Percentiles rank a stretch among this genome's conserved stretches.
These are phyloP conservation scores for Taxidea taxus DNA, from an alignment of 2,113 vertebrate genomes.

Conservation along the genomic window DNA sequence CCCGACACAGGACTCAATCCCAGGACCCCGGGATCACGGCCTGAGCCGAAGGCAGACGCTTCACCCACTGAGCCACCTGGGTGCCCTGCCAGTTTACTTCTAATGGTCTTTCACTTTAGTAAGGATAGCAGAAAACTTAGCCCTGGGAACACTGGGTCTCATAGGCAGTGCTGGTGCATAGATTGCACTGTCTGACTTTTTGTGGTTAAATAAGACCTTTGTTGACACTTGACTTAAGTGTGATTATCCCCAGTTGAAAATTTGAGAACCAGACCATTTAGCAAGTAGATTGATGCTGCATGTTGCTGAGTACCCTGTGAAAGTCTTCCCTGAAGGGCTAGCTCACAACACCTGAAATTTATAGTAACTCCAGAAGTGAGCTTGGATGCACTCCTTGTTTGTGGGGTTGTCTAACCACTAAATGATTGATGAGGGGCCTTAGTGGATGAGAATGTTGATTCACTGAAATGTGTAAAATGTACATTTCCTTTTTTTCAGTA, in stretches of 20 bases:
- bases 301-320: neutral
- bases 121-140: neutral
- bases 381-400: constrained; percentile 51
- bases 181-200: neutral
- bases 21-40: too few species aligned
- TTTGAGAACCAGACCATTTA: constrained; percentile 16
- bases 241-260: constrained; percentile 45
- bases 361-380: neutral
- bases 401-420: constrained; percentile 47
- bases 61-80: too few species aligned
- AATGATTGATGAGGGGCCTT: constrained; percentile 64
- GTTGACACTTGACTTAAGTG: constrained; percentile 24
- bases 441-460: constrained; percentile 56
- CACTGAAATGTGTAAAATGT: constrained; percentile 68
- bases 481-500: constrained; percentile 54
- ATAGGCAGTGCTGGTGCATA: neutral
- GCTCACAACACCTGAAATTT: constrained; percentile 9
- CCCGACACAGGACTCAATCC: too few species aligned
- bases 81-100: neutral
- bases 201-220: constrained; percentile 26
- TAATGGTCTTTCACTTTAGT: neutral
- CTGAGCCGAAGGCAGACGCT: too few species aligned
- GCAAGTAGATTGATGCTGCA: neutral
- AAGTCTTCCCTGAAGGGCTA: neutral
- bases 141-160: neutral